Evolutionary conservation across 1,140 invertebrate genomes (phyloP).

Genomic region (Tribolium castaneum): DNA sequence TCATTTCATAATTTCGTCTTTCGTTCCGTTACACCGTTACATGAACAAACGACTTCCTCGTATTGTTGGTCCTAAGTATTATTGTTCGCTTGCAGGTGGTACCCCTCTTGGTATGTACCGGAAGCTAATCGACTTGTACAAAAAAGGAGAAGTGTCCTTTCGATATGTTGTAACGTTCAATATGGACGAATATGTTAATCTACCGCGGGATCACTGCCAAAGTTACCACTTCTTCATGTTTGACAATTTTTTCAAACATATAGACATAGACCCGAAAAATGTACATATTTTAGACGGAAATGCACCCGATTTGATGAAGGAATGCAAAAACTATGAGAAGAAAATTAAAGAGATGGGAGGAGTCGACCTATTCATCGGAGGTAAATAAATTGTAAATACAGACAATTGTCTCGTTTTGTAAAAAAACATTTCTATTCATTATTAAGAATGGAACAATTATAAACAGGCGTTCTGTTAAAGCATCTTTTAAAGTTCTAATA

Average conservation of each 20-base stretch:
- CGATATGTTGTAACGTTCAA: slow-evolving; percentile 99
- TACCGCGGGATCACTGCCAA: slow-evolving; percentile 94
- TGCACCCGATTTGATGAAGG: slow-evolving; percentile 84
- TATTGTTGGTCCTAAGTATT: background rate
- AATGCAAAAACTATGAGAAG: slow-evolving; percentile 90
- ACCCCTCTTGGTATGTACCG: slow-evolving; percentile 97
- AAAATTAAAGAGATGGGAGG: slow-evolving; percentile 92
- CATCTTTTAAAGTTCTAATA: too few species aligned
- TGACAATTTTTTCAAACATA: slow-evolving; percentile 98
- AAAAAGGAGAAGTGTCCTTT: slow-evolving; percentile 92
- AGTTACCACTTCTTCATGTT: slow-evolving; percentile 99
- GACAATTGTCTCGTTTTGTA: too few species aligned
- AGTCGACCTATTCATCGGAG: slow-evolving; percentile 96
- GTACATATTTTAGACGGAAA: slow-evolving; percentile 97
- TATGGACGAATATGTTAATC: slow-evolving; percentile 99
- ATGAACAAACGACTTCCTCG: background rate
- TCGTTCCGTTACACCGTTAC: too few species aligned
- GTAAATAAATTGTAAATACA: background rate
- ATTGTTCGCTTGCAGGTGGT: slow-evolving; percentile 67
- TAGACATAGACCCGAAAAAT: slow-evolving; percentile 96
- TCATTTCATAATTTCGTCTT: too few species aligned
- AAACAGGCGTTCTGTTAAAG: too few species aligned
- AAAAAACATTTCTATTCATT: too few species aligned
- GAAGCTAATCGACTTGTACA: slow-evolving; percentile 91
- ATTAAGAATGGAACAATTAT: too few species aligned